Evolutionary conservation across 2,797 vertebrate genomes (phyloP).

Genomic region (Avahi laniger): DNA sequence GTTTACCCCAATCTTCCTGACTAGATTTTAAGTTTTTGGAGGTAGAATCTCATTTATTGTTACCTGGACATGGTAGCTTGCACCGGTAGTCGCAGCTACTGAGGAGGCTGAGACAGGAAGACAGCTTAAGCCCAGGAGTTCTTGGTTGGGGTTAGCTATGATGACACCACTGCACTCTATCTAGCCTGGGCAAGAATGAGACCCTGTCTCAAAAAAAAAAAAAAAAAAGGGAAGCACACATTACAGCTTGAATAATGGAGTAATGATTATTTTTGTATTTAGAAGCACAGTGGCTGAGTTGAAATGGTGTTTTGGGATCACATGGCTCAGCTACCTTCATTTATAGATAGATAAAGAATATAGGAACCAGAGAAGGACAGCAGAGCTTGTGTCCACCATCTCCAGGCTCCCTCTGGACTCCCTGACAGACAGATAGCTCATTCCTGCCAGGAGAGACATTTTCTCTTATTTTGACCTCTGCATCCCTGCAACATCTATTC

Average conservation of each 20-base stretch:
- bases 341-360: neutral
- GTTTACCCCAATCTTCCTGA: neutral
- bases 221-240: neutral
- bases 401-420: neutral
- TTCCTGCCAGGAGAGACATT: neutral
- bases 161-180: neutral
- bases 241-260: neutral
- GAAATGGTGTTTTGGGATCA: neutral
- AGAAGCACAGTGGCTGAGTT: neutral
- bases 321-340: neutral
- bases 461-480: neutral
- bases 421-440: neutral
- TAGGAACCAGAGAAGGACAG: neutral
- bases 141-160: neutral
- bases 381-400: accelerated
- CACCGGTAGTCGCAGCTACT: neutral
- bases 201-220: neutral
- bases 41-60: neutral
- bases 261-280: neutral
- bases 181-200: neutral
- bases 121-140: neutral
- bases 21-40: neutral
- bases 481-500: neutral
- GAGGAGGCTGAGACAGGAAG: neutral
- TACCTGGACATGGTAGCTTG: neutral